phyloP scores from a whole-genome alignment of 2,888 invertebrate species.

The Stratiomys singularior region DNA sequence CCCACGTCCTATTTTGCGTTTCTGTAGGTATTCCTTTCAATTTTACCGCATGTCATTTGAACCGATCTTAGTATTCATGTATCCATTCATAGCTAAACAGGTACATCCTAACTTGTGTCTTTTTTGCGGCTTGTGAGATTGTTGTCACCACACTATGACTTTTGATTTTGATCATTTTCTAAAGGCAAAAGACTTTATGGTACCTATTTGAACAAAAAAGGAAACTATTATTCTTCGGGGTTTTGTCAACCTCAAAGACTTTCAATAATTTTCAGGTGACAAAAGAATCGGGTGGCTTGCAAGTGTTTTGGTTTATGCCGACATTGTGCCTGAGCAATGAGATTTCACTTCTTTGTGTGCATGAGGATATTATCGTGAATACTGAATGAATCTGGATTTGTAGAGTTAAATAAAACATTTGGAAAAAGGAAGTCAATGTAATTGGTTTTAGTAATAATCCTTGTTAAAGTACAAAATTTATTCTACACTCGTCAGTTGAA shows the following conservation, averaged over 20 bases:
- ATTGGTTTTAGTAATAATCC: no score
- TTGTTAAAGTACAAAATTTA: no score
- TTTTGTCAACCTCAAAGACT: constrained; percentile 27
- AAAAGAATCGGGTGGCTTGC: constrained; percentile 5
- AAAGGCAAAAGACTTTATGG: constrained; percentile 20
- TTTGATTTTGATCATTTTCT: constrained; percentile 15
- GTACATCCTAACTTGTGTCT: constrained; percentile 3
- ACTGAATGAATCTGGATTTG: no score
- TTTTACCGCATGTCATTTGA: constrained; percentile 14
- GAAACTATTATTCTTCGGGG: constrained; percentile 35
- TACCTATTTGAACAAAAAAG: background rate
- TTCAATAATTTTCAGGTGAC: constrained; percentile 41
- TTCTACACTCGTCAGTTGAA: no score
- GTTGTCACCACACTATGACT: constrained; percentile 39
- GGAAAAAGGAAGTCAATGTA: no score
- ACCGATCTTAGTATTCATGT: background rate
- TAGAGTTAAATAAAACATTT: no score
- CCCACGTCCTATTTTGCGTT: constrained; percentile 39
- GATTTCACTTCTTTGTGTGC: background rate
- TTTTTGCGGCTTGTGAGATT: background rate
- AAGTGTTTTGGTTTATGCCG: constrained; percentile 31
- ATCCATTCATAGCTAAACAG: constrained; percentile 1
- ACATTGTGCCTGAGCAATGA: background rate
- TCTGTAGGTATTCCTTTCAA: background rate
- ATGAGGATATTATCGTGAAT: no score